A percentile compares a stretch with the other conserved stretches of the same genome.
phyloP scores from a whole-genome alignment of 2,797 vertebrate species.

The Hephaestus fuliginosus region DNA sequence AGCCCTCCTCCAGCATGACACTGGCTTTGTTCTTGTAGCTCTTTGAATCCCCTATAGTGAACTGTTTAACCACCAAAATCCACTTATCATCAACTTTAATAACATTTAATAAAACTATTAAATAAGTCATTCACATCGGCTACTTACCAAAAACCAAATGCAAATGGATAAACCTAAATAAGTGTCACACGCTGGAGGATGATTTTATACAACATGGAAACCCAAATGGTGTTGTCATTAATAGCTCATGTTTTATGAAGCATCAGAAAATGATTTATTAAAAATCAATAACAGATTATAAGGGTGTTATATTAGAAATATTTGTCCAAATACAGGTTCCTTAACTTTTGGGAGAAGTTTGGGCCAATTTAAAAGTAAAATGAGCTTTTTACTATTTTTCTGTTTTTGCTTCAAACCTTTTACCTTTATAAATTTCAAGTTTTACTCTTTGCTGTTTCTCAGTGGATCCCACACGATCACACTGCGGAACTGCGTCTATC shows the following conservation, averaged over 20 bases:
- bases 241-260: background rate
- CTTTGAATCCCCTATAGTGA: background rate
- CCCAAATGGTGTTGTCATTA: background rate
- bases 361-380: no score
- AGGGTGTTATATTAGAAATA: background rate
- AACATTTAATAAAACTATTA: background rate
- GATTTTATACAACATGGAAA: slow-evolving; percentile 17
- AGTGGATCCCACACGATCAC: background rate
- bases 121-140: background rate
- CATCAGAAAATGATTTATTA: background rate
- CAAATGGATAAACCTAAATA: background rate
- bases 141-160: no score
- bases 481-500: slow-evolving; percentile 38
- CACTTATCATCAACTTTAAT: background rate
- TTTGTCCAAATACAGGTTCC: background rate
- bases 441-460: background rate
- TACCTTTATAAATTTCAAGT: background rate
- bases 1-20: background rate
- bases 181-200: background rate
- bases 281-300: background rate
- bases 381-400: background rate
- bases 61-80: background rate
- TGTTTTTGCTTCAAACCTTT: background rate
- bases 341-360: background rate
- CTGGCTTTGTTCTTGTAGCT: background rate